Evolutionary conservation across 2,888 invertebrate species (phyloP).

Genomic region (Tortricodes alternella): DNA sequence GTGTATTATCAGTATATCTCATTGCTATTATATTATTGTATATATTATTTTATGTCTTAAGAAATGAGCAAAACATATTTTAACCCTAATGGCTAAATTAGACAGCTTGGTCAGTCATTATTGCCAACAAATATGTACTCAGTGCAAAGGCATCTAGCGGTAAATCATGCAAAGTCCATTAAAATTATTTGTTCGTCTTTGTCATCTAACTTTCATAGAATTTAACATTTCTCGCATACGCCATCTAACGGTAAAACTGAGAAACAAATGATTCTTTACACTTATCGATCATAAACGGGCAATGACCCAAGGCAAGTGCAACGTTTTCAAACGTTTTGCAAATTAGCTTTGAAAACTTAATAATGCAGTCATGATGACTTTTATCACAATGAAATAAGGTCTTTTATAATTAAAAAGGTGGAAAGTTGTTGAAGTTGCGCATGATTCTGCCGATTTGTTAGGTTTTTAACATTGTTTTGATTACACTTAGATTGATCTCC

Average conservation of each 20-base stretch:
- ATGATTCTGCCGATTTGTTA: constrained; percentile 48
- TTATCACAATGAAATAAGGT: constrained; percentile 42
- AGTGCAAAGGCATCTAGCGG: not conserved
- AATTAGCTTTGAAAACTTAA: not conserved
- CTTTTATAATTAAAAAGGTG: not conserved
- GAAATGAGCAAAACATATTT: too few species aligned
- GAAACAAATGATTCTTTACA: constrained; percentile 29
- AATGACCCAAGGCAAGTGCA: constrained; percentile 60
- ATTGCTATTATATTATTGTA: too few species aligned
- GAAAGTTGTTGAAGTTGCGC: not conserved
- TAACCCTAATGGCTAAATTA: too few species aligned
- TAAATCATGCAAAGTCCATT: not conserved
- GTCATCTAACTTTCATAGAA: not conserved
- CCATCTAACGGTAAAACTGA: constrained; percentile 9
- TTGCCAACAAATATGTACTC: not conserved
- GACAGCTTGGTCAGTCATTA: too few species aligned
- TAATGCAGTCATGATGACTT: constrained; percentile 35
- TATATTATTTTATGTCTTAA: too few species aligned
- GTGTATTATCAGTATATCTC: too few species aligned
- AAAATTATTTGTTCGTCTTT: not conserved
- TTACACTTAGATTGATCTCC: constrained; percentile 19
- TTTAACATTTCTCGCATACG: not conserved
- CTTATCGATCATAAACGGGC: constrained; percentile 65
- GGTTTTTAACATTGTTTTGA: constrained; percentile 17
- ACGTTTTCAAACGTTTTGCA: constrained; percentile 35